Evolutionary conservation across 2,888 invertebrate genomes (phyloP).

Genomic region (Drosophila robusta): DNA sequence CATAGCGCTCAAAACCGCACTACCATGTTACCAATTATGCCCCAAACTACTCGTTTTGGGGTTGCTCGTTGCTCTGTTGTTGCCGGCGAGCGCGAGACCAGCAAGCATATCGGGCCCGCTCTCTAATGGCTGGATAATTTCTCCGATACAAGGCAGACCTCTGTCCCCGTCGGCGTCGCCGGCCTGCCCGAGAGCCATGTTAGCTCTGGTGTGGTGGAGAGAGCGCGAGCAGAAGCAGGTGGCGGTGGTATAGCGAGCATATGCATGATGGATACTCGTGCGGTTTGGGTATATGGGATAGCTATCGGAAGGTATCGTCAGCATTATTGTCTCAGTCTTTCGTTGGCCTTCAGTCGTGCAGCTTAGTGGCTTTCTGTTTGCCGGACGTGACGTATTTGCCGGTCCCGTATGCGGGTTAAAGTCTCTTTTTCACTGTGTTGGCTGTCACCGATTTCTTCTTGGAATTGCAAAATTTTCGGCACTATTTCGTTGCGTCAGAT

Average conservation of each 20-base stretch:
- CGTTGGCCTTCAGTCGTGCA: constrained; percentile 47
- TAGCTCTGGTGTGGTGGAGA: background rate
- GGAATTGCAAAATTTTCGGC: background rate
- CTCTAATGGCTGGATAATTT: constrained; percentile 29
- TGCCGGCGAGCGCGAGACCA: constrained; percentile 8
- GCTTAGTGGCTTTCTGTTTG: constrained; percentile 30
- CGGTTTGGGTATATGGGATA: constrained; percentile 18
- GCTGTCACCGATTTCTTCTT: background rate
- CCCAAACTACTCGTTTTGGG: constrained; percentile 9
- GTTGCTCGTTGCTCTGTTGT: constrained; percentile 24
- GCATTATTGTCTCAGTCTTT: constrained; percentile 33
- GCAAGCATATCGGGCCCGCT: constrained; percentile 1
- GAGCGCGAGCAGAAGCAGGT: background rate
- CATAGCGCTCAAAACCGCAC: constrained; percentile 21
- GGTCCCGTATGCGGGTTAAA: constrained; percentile 1
- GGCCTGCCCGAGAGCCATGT: background rate
- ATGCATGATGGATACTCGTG: constrained; percentile 40
- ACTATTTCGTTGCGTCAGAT: constrained; percentile 22
- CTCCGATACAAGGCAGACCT: constrained; percentile 7
- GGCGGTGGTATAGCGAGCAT: constrained; percentile 5
- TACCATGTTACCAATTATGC: background rate
- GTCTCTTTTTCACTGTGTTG: background rate
- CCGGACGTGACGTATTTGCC: constrained; percentile 16
- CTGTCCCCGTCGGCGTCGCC: too few relatives aligned
- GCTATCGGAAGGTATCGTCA: constrained; percentile 29